Evolutionary conservation across 2,113 vertebrate species (phyloP).

Genomic region (Suncus etruscus): DNA sequence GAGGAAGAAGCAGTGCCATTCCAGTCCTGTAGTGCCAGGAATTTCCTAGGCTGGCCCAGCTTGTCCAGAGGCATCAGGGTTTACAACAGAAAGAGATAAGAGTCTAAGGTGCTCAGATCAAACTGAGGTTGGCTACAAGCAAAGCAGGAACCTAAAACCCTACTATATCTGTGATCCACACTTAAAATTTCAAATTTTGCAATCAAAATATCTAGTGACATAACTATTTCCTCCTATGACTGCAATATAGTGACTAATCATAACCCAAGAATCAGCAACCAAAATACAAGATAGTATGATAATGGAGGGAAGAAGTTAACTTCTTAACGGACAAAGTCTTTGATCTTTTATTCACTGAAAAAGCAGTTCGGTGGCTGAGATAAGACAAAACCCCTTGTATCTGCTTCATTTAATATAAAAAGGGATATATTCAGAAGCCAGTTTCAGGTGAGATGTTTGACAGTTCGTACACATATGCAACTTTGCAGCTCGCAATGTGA

Average conservation of each 20-base stretch:
- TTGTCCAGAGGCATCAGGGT: too few relatives aligned
- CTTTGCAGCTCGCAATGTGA: neutral
- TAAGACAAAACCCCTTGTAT: neutral
- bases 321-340: too few relatives aligned
- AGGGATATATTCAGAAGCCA: neutral
- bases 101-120: too few relatives aligned
- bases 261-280: slow-evolving; percentile 31
- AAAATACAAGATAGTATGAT: slow-evolving; percentile 32
- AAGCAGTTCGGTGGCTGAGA: slow-evolving; percentile 7
- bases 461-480: neutral
- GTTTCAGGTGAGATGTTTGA: neutral
- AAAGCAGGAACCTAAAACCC: too few relatives aligned
- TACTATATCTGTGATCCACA: neutral
- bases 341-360: neutral
- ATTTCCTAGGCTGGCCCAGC: too few relatives aligned
- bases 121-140: too few relatives aligned
- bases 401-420: neutral
- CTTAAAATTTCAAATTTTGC: neutral
- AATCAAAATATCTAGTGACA: slow-evolving; percentile 14
- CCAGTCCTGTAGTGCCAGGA: too few relatives aligned
- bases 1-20: too few relatives aligned
- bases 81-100: too few relatives aligned
- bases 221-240: neutral
- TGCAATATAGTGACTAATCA: neutral
- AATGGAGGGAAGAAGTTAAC: too few relatives aligned